Evolutionary conservation across 92 coral and sea anemone genomes (phyloP), one percentile per base, ranked within the genome.

Genomic region (Bergia sp.): DNA sequence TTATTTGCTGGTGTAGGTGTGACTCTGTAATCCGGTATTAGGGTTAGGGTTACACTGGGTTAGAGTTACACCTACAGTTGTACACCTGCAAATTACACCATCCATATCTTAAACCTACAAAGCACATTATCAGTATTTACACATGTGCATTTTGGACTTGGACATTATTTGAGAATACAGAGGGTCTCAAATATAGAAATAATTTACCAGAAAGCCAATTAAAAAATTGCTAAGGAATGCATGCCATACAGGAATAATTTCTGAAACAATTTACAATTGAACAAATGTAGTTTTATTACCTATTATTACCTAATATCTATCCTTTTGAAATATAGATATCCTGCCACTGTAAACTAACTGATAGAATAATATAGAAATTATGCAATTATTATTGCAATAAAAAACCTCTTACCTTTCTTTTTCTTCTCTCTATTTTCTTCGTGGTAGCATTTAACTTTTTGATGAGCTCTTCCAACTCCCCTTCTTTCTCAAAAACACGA

Each of bases 361-460:
- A 73, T 72, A 45, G 50, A 45, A 73, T 85, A 42, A 43, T 86
- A 86, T 71, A 75, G 82, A 86, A 76, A 86, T 55, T 86, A 73
- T 76, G 81, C 82, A 86, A 74, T 74, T 86, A 76, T 45, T 45
- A 45, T 45, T 45, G 50, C 50, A 45, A 5, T 45, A 3, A 45
- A 76, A 86, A 36, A 77, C 85, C 76, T 57, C 89, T 77, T 86
- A 86, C 89, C 89, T 86, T 86, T 58, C 87, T 84, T 65, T 82
- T 82, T 40, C 72, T 82, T 83, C 87, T 39, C 58, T 39, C 80
- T 43, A 85, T 66, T 85, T 71, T 85, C 88, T 66, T 85, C 53
- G 67, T 71, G 77, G 10, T 69, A 71, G 88, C 66, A 43, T 43
- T 66, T 21, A 85, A 58, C 53, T 2, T 47, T 85, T 85, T 85